Evolutionary conservation across 1,140 invertebrate genomes (phyloP), one percentile per base, ranked within the genome.

Genomic region (Neuroterus valhalla): DNA sequence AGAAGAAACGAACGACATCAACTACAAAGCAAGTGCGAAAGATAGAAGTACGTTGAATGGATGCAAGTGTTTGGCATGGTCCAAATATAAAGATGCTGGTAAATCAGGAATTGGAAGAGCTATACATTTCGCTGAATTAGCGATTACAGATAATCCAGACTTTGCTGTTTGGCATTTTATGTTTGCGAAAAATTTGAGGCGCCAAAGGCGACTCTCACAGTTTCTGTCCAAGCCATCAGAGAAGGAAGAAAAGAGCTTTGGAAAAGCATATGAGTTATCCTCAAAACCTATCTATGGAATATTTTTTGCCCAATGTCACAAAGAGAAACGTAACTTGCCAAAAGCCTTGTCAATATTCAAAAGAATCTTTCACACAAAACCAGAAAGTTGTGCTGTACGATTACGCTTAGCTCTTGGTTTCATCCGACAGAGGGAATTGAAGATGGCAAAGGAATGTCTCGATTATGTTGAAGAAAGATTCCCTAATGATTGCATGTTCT

Each of bases 221-320:
- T 55, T 31, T 55, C 8, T 26, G 2, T 14, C 19, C 10, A 8
- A 26, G 14, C 52, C 21, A 10, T 12, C 21, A 11, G 19, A 11
- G 23, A 44, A 72, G 19, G 75, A 72, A 70, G 26, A 12, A n/a
- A 1, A 17, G 3, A 10, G 11, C 14, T 66, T 69, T 10, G 0
- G 26, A n/a, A 72, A 62, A 66, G 26, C 46, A 14, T 72, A 76
- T 44, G 67, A 70, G 5, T 46, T 76, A 21, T 76, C 67, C 6
- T 10, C 46, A 46, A 67, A 46, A 2, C 50, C n/a, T 1, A 68
- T 38, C 38, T 76, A 66, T 38, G 75, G 50, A 10, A 69, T 76
- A 23, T 45, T 21, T 62, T 66, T 76, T 4, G 70, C 66, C 0
- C 19, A 69, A 21, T 62, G 55, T 31, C 45, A 72, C 21, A 26